Evolutionary conservation across 2,797 vertebrate species (phyloP).

Genomic region (Lepilemur septentrionalis): DNA sequence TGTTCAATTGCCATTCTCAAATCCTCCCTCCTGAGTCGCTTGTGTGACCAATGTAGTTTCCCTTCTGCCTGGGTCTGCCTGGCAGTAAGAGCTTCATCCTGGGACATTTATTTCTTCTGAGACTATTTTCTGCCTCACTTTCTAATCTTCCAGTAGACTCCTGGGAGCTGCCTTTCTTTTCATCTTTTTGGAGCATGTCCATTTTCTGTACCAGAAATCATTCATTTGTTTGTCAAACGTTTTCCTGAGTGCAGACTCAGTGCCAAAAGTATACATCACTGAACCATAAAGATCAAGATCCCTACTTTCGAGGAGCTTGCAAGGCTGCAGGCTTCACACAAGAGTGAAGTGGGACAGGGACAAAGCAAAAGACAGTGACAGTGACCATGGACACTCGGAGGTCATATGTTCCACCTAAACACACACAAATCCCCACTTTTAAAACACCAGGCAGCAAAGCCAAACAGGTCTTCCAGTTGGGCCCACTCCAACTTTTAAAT

Average conservation of each 20-base stretch:
- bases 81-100: background rate
- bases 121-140: background rate
- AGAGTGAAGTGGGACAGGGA: background rate
- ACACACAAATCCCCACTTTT: background rate
- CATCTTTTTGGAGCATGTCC: background rate
- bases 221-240: background rate
- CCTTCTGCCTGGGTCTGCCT: background rate
- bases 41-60: background rate
- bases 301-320: background rate
- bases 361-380: no score
- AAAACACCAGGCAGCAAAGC: background rate
- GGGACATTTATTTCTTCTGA: background rate
- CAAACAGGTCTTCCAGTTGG: background rate
- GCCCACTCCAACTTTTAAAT: background rate
- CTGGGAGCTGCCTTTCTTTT: background rate
- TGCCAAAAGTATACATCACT: background rate
- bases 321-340: background rate
- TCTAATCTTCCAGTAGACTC: background rate
- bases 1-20: background rate
- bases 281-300: background rate
- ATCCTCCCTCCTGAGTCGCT: background rate
- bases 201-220: background rate
- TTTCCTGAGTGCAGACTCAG: background rate
- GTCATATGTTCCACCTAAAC: background rate
- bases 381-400: background rate